Evolutionary conservation across 2,113 vertebrate species (phyloP).

Genomic region (Campylorhamphus procurvoides): DNA sequence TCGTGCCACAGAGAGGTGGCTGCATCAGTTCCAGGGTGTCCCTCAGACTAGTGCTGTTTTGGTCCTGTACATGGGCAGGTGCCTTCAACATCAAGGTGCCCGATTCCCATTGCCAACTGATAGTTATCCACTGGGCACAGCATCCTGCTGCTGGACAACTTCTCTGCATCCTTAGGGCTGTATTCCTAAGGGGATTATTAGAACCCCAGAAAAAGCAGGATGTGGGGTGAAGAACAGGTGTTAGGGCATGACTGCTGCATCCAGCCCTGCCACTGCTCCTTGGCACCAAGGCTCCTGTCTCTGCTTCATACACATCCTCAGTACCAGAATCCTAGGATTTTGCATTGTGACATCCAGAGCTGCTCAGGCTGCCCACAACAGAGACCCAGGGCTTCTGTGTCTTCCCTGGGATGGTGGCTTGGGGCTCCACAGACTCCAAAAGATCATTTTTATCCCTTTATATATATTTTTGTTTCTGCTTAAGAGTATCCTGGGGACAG

Average conservation of each 20-base stretch:
- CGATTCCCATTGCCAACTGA: accelerated
- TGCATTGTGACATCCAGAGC: accelerated
- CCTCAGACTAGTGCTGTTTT: background rate
- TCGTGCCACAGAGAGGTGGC: background rate
- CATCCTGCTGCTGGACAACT: background rate
- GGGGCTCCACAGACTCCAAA: background rate
- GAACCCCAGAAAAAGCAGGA: background rate
- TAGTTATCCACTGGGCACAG: background rate
- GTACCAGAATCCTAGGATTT: background rate
- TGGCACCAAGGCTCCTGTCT: accelerated
- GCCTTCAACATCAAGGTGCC: background rate
- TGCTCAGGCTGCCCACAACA: background rate
- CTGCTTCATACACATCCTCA: accelerated
- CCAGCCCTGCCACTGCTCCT: background rate
- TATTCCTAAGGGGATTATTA: background rate
- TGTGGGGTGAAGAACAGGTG: background rate
- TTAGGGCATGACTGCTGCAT: background rate
- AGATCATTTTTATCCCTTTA: background rate
- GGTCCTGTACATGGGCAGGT: background rate
- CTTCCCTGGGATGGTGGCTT: background rate
- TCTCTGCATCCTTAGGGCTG: accelerated
- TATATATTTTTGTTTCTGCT: background rate
- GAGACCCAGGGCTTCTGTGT: background rate
- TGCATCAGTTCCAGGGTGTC: accelerated
- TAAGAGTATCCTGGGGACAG: background rate